Base-by-base conservation (phyloP, 2,797 vertebrate species). In the Vespertilio murinus region DNA sequence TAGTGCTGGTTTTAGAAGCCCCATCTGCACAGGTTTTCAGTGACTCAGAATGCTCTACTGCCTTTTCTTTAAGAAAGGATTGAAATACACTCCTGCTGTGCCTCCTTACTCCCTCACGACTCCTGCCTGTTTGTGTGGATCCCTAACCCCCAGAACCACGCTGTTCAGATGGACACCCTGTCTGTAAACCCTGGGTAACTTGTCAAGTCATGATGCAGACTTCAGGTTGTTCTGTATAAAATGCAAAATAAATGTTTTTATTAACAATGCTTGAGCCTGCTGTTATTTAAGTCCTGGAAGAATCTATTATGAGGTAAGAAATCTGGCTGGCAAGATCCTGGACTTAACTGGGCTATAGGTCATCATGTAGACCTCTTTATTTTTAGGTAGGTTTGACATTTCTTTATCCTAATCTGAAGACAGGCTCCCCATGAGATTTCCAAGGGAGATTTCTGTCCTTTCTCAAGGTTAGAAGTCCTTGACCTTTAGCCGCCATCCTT, bases 181-280 rank as follows among this genome's bases (percentile, higher is more conserved):
- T 91, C 77, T 87, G 86, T 96, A 96, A 95, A 93, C 77, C 65
- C 84, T 92, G 94, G 93, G 90, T 73, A 94, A 95, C 95, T 97
- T 97, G 96, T 97, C 93, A 88, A 40, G 45, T 96, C 95, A 91
- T 88, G 87, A 94, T 94, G 90, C 95, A 97, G 96, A 98, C 94
- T 97, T 97, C 93, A 97, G 98, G 98, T 98, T 98, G 98, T 99
- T 99, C 99, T 98, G 98, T 99, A 99, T 98, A 97, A 99, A 95
- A 97, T 98, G 98, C 98, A 98, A 98, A 97, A 99, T 99, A 99
- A 99, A 99, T 98, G 99, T 99, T 99, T 99, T 99, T 99, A 99
- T 98, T 98, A 98, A 98, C 98, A 98, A 96, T 90, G 49, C 22
- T 94, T 95, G 73, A 84, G 81, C 77, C 69, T 96, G 54, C 47